Evolutionary conservation across 2,113 vertebrate species (phyloP), one percentile per base, ranked within the genome.

Genomic region (Sturnus vulgaris): DNA sequence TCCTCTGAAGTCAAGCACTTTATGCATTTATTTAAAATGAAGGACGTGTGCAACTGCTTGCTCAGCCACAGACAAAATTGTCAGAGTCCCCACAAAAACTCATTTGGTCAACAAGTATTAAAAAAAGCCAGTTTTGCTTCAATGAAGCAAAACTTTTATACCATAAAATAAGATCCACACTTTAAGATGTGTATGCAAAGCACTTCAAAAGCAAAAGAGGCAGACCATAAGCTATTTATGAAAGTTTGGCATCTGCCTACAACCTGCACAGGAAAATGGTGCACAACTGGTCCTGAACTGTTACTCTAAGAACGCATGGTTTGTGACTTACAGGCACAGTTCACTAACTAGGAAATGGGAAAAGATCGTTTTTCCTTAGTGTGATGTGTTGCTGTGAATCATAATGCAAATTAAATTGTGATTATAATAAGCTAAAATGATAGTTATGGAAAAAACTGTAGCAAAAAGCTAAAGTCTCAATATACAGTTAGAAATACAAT

Each of bases 401-500:
- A 86, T 76, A 94, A 86, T 68, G 81, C 63, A 97, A 96, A 97
- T 88, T 86, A 97, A 96, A 95, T 86, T 90, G 95, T 95, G 92
- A 78, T 82, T 88, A 70, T 46, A 95, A 88, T 57, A 82, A 90
- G 78, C 35, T 94, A 86, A 97, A 95, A 95, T 79, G 88, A 70
- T 81, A 95, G 96, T 66, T 33, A 84, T 55, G 92, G 66, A 46
- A 81, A 97, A 95, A 97, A 82, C 82, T 42, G 55, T 23, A 90
- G 90, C 88, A 91, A 88, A 97, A 97, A 93, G 65, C 96, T 81
- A 53, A 97, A 94, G 93, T 96, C 96, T 96, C 86, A 92, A 93
- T 95, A 97, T 49, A 97, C 69, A 98, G 68, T 95, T 56, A 93
- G 72, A 96, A 97, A 97, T 97, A 98, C 98, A 98, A 98, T 98